These are phyloP conservation scores for Xestia xanthographa DNA, from an alignment of 2,888 invertebrate genomes.

Conservation along the genomic window DNA sequence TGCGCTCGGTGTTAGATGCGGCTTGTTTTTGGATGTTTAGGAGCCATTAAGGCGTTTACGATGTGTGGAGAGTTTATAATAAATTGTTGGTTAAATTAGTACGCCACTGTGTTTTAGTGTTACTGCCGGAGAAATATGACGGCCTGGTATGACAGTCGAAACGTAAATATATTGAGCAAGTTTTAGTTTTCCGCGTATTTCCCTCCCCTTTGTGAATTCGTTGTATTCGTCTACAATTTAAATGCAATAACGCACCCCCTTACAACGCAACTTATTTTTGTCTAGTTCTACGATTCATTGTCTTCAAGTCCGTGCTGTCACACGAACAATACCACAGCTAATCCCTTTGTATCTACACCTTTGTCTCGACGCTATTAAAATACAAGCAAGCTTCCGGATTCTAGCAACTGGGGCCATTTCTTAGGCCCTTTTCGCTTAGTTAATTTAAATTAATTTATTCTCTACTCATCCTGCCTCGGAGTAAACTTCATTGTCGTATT, in stretches of 20 bases:
- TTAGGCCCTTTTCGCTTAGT: constrained; percentile 85
- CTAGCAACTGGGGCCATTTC: constrained; percentile 81
- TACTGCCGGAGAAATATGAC: constrained; percentile 42
- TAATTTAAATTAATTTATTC: constrained; percentile 89
- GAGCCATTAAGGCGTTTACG: constrained; percentile 60
- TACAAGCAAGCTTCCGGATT: constrained; percentile 83
- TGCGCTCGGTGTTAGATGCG: constrained; percentile 51
- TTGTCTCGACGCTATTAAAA: constrained; percentile 85
- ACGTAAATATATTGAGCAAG: constrained; percentile 35
- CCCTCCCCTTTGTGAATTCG: constrained; percentile 4
- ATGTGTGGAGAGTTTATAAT: constrained; percentile 64
- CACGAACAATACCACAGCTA: constrained; percentile 81
- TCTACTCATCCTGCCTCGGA: constrained; percentile 77
- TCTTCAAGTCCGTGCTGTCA: constrained; percentile 69
- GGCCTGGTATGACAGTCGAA: constrained; percentile 35
- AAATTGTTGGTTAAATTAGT: constrained; percentile 62
- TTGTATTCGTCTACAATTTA: constrained; percentile 35
- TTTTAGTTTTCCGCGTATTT: constrained; percentile 30
- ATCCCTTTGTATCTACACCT: constrained; percentile 84
- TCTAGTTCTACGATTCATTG: constrained; percentile 71
- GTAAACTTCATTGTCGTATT: constrained; percentile 78
- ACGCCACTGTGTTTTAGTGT: constrained; percentile 28
- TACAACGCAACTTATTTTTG: constrained; percentile 64
- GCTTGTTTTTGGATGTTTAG: constrained; percentile 60
- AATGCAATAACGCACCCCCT: constrained; percentile 52